Conservation (phyloP, 2,888 invertebrate genomes). For the Ochropacha duplaris region DNA sequence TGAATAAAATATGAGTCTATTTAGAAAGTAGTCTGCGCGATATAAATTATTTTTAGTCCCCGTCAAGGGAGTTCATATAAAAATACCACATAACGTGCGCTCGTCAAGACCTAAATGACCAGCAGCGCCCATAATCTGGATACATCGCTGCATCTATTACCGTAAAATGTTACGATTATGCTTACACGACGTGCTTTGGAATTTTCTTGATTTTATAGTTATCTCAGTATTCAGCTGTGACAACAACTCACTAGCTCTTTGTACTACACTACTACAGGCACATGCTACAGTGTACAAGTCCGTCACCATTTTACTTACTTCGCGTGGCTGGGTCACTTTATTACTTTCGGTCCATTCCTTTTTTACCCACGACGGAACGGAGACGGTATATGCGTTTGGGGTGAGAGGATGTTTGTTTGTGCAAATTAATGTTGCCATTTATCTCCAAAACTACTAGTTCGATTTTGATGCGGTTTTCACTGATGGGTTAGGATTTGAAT, state of each 20-base stretch:
- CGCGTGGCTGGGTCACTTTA: not conserved
- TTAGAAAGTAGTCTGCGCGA: not conserved
- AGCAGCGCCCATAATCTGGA: not conserved
- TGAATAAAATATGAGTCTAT: not conserved
- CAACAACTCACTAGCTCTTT: not conserved
- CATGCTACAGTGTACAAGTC: not conserved
- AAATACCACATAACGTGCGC: not conserved
- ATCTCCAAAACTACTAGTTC: too few species aligned
- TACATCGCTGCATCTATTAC: not conserved
- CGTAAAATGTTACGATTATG: constrained; percentile 1
- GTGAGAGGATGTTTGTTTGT: too few species aligned
- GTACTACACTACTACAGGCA: too few species aligned
- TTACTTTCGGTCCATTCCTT: not conserved
- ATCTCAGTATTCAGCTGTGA: not conserved
- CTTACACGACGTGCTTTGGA: not conserved
- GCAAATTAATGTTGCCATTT: too few species aligned
- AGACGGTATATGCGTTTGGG: too few species aligned
- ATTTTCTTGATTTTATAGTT: not conserved
- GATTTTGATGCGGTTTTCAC: too few species aligned
- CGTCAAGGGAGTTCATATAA: not conserved
- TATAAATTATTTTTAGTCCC: not conserved
- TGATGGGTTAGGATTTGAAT: too few species aligned
- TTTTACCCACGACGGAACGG: too few species aligned
- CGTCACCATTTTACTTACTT: not conserved
- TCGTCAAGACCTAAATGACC: not conserved